Evolutionary conservation across 2,797 vertebrate genomes (phyloP).

Genomic region (Phataginus tricuspis): DNA sequence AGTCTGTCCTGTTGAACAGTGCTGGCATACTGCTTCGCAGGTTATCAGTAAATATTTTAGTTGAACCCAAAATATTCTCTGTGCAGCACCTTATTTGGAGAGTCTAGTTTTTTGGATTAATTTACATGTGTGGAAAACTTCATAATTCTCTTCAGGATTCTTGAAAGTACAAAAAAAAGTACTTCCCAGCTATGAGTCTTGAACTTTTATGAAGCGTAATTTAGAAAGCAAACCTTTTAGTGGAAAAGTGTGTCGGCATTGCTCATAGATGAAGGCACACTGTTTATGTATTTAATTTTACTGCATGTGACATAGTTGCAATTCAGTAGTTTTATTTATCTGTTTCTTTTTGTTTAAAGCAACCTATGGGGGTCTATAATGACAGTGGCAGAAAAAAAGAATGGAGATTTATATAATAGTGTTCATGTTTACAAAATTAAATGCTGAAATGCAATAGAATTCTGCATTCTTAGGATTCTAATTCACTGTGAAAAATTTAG

Average conservation of each 20-base stretch:
- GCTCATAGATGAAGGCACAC: neutral
- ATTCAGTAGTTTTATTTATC: neutral
- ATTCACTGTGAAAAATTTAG: neutral
- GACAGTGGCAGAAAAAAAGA: neutral
- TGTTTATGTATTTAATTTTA: constrained; percentile 21
- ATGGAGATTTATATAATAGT: neutral
- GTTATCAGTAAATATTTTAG: neutral
- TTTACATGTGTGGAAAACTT: neutral
- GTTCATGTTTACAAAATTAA: constrained; percentile 21
- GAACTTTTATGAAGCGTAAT: neutral
- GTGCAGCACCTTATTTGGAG: constrained; percentile 1
- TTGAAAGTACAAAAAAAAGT: neutral
- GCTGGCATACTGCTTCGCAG: neutral
- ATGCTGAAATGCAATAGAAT: neutral
- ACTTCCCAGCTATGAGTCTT: neutral
- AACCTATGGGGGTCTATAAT: neutral
- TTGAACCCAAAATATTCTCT: neutral
- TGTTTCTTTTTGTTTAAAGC: neutral
- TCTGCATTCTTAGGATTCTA: neutral
- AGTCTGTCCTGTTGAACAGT: neutral
- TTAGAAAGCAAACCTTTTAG: neutral
- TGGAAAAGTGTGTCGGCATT: neutral
- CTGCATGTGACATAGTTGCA: neutral
- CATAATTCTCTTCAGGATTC: constrained; percentile 12
- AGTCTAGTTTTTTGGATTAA: constrained; percentile 15